These are phyloP conservation scores for Scolopax mira DNA, from an alignment of 2,113 vertebrate species.

Conservation along the genomic window DNA sequence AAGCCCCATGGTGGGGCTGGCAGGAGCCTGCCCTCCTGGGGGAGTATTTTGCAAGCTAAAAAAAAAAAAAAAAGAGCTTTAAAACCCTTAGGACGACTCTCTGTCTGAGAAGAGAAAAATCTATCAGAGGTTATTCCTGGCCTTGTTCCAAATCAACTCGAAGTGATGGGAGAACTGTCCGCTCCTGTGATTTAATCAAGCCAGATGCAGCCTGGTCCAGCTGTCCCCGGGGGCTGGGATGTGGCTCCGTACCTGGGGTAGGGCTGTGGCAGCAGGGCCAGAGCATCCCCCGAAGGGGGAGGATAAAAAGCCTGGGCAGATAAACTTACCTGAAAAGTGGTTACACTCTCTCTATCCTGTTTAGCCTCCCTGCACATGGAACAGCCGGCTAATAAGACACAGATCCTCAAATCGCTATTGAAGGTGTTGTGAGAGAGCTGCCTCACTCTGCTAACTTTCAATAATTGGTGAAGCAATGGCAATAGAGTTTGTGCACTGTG, in stretches of 20 bases:
- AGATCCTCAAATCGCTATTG: conserved; percentile 28
- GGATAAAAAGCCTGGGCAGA: not conserved
- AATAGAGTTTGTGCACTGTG: conserved; percentile 65
- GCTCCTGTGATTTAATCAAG: not conserved
- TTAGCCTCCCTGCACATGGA: not conserved
- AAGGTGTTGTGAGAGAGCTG: conserved; percentile 48
- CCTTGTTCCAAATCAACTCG: not conserved
- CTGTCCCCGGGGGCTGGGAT: not conserved
- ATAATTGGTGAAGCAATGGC: conserved; percentile 38
- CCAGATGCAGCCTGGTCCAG: not conserved
- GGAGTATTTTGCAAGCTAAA: not conserved
- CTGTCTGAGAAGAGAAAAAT: not conserved
- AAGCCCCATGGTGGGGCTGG: not conserved
- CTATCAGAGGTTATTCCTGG: not conserved
- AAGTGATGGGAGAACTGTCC: not conserved
- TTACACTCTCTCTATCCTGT: not conserved
- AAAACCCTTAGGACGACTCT: not conserved
- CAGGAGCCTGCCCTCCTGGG: not conserved
- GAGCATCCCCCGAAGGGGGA: fast-evolving
- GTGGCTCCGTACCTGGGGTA: not conserved
- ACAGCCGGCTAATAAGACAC: conserved; percentile 20
- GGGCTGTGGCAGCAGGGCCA: not conserved
- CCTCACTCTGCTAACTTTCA: conserved; percentile 65
- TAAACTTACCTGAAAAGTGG: not conserved
- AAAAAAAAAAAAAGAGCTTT: not conserved